Conservation (phyloP, 1,140 invertebrate species). For the Ruditapes philippinarum region DNA sequence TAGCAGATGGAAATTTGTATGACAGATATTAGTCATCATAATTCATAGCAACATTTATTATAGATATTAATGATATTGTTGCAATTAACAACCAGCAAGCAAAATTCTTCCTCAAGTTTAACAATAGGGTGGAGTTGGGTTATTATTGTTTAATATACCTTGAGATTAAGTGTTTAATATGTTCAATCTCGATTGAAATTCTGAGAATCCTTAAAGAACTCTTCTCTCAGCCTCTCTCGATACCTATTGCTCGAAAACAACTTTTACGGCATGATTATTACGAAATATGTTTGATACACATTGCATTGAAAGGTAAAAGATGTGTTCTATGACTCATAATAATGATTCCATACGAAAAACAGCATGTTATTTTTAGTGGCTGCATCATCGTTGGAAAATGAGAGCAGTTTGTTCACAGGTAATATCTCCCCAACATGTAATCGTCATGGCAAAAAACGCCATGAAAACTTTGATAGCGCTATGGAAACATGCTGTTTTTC, state of each 20-base stretch:
- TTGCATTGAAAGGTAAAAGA: conserved; percentile 5
- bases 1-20: too few species aligned
- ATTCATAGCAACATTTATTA: too few species aligned
- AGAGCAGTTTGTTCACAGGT: conserved; percentile 23
- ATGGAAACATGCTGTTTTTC: background rate
- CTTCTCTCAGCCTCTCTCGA: background rate
- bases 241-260: background rate
- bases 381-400: conserved; percentile 24
- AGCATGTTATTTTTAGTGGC: conserved; percentile 23
- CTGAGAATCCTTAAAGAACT: background rate
- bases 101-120: too few species aligned
- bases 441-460: conserved; percentile 11
- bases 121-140: too few species aligned
- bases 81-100: too few species aligned
- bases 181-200: background rate
- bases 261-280: background rate
- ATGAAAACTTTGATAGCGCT: background rate
- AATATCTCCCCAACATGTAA: conserved; percentile 7
- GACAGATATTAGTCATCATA: too few species aligned
- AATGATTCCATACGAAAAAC: conserved; percentile 15
- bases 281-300: conserved; percentile 20
- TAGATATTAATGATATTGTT: too few species aligned
- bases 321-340: conserved; percentile 13
- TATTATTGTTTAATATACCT: too few species aligned
- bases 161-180: too few species aligned